A percentile compares a stretch with the other conserved stretches of the same genome.
These are phyloP conservation scores for Adelognathus sp. DNA, from an alignment of 2,888 invertebrate species.

Conservation along the genomic window DNA sequence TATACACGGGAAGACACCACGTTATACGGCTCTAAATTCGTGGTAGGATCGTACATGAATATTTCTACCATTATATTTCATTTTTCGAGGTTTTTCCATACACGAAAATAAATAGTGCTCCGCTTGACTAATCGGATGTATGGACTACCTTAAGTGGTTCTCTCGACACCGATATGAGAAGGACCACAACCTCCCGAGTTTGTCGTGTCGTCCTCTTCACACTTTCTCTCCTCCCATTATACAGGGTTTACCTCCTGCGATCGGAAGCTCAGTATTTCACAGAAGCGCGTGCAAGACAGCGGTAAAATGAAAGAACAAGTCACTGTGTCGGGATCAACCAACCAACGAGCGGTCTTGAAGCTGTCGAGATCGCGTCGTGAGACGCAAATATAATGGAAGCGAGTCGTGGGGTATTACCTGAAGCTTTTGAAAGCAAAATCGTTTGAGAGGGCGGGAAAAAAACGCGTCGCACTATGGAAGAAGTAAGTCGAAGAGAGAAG, in stretches of 20 bases:
- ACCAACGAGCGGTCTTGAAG: conserved; percentile 37
- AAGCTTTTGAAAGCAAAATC: conserved; percentile 50
- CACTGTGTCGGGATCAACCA: conserved; percentile 48
- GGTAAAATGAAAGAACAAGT: conserved; percentile 25
- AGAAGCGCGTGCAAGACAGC: conserved; percentile 32
- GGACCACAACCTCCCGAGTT: conserved; percentile 68
- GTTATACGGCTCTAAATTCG: too few relatives aligned
- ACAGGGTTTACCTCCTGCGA: conserved; percentile 12
- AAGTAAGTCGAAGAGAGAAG: conserved; percentile 39
- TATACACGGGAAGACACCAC: too few relatives aligned
- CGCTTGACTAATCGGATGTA: too few relatives aligned
- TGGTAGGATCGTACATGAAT: too few relatives aligned
- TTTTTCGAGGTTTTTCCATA: too few relatives aligned
- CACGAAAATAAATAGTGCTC: too few relatives aligned
- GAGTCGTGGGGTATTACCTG: conserved; percentile 55
- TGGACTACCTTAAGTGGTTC: too few relatives aligned
- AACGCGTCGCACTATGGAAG: conserved; percentile 24
- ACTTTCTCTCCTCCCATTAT: background rate
- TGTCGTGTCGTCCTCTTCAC: background rate
- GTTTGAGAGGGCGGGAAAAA: background rate
- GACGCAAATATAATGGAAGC: conserved; percentile 67
- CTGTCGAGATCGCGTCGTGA: conserved; percentile 50
- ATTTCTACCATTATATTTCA: too few relatives aligned
- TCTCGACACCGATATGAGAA: conserved; percentile 65
- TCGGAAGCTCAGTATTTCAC: conserved; percentile 17